Evolutionary conservation across 2,113 vertebrate species (phyloP).

Genomic region (Macaca nemestrina): DNA sequence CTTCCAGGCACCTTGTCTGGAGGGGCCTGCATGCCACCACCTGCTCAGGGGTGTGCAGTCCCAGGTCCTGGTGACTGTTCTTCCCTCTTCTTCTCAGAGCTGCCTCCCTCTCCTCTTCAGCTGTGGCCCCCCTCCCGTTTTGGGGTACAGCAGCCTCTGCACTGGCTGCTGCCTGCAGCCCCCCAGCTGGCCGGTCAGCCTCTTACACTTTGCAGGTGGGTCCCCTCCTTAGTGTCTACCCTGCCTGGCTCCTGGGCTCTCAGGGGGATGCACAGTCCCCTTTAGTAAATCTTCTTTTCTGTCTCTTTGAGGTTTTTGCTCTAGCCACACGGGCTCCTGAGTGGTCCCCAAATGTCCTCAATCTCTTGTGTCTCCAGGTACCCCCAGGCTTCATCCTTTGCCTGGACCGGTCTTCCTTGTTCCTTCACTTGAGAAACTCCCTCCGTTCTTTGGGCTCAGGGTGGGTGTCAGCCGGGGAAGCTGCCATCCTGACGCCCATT

Average conservation of each 20-base stretch:
- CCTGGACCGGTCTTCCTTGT: background rate
- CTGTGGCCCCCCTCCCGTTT: fast-evolving
- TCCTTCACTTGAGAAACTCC: background rate
- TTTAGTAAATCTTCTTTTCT: background rate
- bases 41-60: no score
- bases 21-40: background rate
- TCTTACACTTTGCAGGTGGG: no score
- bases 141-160: no score
- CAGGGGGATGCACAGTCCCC: fast-evolving
- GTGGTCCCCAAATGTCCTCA: background rate
- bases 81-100: no score
- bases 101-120: fast-evolving
- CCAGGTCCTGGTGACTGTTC: background rate
- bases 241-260: background rate
- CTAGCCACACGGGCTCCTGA: background rate
- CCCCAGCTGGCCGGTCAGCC: fast-evolving
- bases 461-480: background rate
- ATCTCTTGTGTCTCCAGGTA: no score
- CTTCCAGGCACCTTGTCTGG: background rate
- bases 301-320: background rate
- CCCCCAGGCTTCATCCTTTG: background rate
- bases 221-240: background rate
- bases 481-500: background rate
- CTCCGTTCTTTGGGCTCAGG: background rate
- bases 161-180: background rate